These are phyloP conservation scores for Gymnoscelis rufifasciata DNA, from an alignment of 2,888 invertebrate species.

Conservation along the genomic window DNA sequence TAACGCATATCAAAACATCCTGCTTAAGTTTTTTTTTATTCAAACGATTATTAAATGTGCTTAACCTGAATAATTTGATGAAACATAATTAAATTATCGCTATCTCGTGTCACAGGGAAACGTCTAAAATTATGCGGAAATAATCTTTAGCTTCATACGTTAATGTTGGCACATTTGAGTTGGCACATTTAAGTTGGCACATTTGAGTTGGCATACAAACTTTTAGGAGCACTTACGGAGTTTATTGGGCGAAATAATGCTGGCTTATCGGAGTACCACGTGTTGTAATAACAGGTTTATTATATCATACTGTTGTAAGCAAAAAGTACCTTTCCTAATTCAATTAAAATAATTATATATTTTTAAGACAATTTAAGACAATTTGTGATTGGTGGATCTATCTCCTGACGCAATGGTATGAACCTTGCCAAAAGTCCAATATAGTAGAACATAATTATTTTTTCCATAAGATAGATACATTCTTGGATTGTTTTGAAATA, in stretches of 20 bases:
- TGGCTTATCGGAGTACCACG: not conserved
- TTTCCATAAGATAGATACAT: too few species aligned
- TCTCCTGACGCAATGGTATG: too few species aligned
- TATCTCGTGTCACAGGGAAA: not conserved
- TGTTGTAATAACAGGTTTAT: not conserved
- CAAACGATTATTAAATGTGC: too few species aligned
- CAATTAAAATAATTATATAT: too few species aligned
- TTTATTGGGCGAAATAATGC: not conserved
- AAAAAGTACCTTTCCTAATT: not conserved
- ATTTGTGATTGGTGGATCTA: too few species aligned
- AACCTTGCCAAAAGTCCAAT: too few species aligned
- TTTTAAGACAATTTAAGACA: too few species aligned
- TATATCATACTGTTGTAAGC: not conserved
- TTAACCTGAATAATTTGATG: too few species aligned
- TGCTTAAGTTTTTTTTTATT: too few species aligned
- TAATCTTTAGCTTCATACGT: slow-evolving; percentile 1
- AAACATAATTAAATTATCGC: slow-evolving; percentile 3
- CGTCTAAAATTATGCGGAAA: slow-evolving; percentile 11
- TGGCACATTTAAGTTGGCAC: not conserved
- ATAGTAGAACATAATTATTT: too few species aligned
- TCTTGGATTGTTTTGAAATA: too few species aligned
- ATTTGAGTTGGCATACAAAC: slow-evolving; percentile 1
- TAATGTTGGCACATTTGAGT: not conserved
- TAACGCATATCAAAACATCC: too few species aligned
- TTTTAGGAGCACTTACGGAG: not conserved